Percentiles rank a stretch among this genome's conserved stretches.
Conservation (phyloP, 2,888 invertebrate genomes). For the Pherbina coryleti region DNA sequence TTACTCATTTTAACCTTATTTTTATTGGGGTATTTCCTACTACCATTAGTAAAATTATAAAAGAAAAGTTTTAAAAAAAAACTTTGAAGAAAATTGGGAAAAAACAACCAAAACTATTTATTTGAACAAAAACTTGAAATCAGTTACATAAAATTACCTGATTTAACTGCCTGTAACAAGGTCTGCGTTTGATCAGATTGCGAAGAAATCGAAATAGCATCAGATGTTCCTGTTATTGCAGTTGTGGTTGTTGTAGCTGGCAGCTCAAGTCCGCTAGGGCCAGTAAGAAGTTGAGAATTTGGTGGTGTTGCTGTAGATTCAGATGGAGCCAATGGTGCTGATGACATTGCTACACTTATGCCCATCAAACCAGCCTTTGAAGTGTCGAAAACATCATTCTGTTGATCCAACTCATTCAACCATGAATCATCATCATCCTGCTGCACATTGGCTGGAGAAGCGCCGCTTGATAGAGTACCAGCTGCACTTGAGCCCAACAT, state of each 20-base stretch:
- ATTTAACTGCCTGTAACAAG: constrained; percentile 31
- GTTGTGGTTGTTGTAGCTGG: constrained; percentile 43
- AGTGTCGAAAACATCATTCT: constrained; percentile 65
- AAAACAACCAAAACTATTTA: background rate
- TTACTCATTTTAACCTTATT: no score
- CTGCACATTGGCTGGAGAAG: constrained; percentile 47
- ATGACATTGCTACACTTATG: constrained; percentile 50
- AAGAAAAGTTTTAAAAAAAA: no score
- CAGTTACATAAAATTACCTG: constrained; percentile 32
- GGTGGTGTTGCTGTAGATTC: constrained; percentile 61
- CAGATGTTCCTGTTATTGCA: constrained; percentile 26
- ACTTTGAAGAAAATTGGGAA: background rate
- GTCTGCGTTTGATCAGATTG: constrained; percentile 23
- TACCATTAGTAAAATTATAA: no score
- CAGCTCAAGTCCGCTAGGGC: constrained; percentile 42
- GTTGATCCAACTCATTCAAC: constrained; percentile 63
- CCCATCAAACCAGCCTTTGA: constrained; percentile 57
- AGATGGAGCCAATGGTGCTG: constrained; percentile 58
- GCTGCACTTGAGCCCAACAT: constrained; percentile 53
- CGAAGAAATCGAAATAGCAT: constrained; percentile 15
- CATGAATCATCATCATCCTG: constrained; percentile 63
- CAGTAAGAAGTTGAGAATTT: constrained; percentile 50
- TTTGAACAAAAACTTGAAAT: background rate
- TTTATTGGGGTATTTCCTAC: no score
- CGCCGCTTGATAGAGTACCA: background rate